A percentile compares a stretch with the other conserved stretches of the same genome.
These are phyloP conservation scores for Philhelius pedissequus DNA, from an alignment of 2,888 invertebrate species.

Conservation along the genomic window DNA sequence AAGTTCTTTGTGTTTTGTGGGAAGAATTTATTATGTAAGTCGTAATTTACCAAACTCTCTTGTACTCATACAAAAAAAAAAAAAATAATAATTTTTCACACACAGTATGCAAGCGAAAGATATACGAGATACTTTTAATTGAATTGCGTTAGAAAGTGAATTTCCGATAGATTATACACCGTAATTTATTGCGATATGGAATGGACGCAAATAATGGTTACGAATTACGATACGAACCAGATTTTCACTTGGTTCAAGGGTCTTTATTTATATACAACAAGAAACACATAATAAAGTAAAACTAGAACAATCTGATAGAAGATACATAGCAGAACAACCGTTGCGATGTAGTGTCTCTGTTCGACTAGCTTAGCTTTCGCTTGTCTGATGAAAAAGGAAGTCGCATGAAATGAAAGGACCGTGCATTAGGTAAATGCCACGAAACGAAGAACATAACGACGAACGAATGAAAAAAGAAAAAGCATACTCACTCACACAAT, in stretches of 20 bases:
- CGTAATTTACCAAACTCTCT: slow-evolving; percentile 37
- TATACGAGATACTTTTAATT: neutral
- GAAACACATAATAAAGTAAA: neutral
- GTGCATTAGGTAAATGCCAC: neutral
- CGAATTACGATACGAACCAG: neutral
- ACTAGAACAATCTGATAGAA: neutral
- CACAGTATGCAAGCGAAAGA: neutral
- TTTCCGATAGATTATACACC: neutral
- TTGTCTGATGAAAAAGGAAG: neutral
- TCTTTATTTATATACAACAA: slow-evolving; percentile 2
- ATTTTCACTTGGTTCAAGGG: neutral
- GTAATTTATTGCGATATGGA: neutral
- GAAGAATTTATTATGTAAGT: slow-evolving; percentile 54
- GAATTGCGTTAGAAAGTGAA: neutral
- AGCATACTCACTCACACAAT: neutral
- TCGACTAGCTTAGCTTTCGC: slow-evolving; percentile 29
- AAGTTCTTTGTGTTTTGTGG: slow-evolving; percentile 3
- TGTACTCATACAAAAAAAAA: neutral
- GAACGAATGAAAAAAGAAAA: neutral
- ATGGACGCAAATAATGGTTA: neutral
- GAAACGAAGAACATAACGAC: too few species aligned
- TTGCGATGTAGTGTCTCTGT: slow-evolving; percentile 23
- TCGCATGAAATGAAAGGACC: neutral
- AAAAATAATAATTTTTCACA: neutral
- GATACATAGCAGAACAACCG: slow-evolving; percentile 40